Conservation (phyloP, 1,140 invertebrate genomes). For the Drosophila ananassae region DNA sequence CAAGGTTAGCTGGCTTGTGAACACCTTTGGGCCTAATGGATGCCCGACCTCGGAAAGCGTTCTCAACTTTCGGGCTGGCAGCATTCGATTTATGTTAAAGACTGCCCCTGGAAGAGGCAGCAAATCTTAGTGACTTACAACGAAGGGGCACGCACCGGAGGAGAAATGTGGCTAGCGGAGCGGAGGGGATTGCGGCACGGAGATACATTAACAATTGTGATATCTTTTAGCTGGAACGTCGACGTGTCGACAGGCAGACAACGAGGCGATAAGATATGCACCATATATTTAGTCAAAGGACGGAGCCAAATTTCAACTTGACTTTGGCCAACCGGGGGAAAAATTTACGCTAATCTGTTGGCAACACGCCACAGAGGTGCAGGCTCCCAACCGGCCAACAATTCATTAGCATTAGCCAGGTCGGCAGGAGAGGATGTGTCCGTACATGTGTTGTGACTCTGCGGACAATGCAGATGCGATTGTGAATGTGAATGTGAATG, state of each 20-base stretch:
- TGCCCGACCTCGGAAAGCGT: constrained; percentile 14
- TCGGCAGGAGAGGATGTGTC: neutral
- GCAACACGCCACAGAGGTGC: constrained; percentile 65
- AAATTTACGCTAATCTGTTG: constrained; percentile 71
- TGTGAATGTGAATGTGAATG: constrained; percentile 46
- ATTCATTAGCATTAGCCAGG: constrained; percentile 54
- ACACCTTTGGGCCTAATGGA: constrained; percentile 7
- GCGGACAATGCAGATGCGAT: constrained; percentile 53
- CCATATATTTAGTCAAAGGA: constrained; percentile 72
- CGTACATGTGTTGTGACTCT: constrained; percentile 56
- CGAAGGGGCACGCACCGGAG: constrained; percentile 59
- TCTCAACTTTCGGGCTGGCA: constrained; percentile 29
- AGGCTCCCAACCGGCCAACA: constrained; percentile 33
- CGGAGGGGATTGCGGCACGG: neutral
- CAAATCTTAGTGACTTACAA: constrained; percentile 60
- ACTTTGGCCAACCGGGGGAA: constrained; percentile 47
- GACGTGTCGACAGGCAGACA: constrained; percentile 75
- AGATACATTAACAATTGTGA: constrained; percentile 59
- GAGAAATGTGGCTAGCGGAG: neutral
- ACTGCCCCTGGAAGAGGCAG: constrained; percentile 21
- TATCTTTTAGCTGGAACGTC: constrained; percentile 64
- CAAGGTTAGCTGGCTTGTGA: constrained; percentile 26
- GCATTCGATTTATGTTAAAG: constrained; percentile 52
- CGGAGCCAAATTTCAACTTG: constrained; percentile 41
- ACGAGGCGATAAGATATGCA: constrained; percentile 71